Base-by-base conservation (phyloP, 1,140 invertebrate genomes). In the Meteorus sp. region DNA sequence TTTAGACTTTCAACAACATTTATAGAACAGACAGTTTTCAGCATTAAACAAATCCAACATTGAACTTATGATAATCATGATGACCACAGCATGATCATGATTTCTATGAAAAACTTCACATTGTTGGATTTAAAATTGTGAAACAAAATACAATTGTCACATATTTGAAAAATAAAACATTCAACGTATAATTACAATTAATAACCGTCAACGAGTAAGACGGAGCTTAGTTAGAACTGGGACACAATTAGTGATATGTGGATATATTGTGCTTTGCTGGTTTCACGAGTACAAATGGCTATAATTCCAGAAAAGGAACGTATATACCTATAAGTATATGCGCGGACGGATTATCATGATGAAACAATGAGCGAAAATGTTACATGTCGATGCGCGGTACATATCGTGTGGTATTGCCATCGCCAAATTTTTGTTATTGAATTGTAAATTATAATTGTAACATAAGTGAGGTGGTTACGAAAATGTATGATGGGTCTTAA, bases 151-250 rank as follows among this genome's bases (percentile, higher is more conserved):
- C 3, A 39, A n/a, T 39, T 39, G 8, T 39, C 35, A 11, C 35
- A 39, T 39, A 29, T 9, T 9, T 39, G 15, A n/a, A 39, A 7
- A 7, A 7, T 25, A 27, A n/a, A 19, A 50, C 33, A 31, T 15
- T 44, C 17, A 51, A 31, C 19, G 11, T 17, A 52, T 20, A 13
- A 52, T 19, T 29, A 60, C 23, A 52, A 45, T 33, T 52, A 61
- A 48, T 54, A 27, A 13, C 53, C 54, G 54, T 61, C 47, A 45
- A 48, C 41, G 33, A 44, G 47, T 33, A 52, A 9, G 56, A 45
- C 56, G 56, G 55, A 52, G 57, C 54, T 47, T 63, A 63, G 61
- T 63, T 63, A 63, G 61, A 59, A 60, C 59, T 59, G 61, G 61
- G 61, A 63, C 61, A 58, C 61, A 63, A 63, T 63, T 63, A 63